A percentile compares a stretch with the other conserved stretches of the same genome.
Conservation (phyloP, 2,113 vertebrate species). For the Gavia stellata region DNA sequence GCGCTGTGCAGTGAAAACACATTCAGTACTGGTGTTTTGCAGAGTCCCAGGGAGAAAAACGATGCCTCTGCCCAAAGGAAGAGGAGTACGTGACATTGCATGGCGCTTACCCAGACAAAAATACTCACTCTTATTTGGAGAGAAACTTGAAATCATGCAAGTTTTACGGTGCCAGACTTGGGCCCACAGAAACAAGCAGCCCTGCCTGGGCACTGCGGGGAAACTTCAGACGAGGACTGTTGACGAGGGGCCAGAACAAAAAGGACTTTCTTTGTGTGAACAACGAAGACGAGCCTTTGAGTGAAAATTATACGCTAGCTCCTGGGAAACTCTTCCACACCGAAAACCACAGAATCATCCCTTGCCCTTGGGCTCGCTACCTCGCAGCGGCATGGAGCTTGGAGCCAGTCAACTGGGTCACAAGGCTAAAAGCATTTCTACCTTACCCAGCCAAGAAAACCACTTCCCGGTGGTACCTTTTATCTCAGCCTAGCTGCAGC, state of each 20-base stretch:
- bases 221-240: neutral
- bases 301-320: neutral
- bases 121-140: neutral
- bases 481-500: slow-evolving; percentile 38
- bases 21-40: neutral
- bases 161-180: neutral
- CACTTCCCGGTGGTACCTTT: slow-evolving; percentile 63
- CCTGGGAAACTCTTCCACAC: slow-evolving; percentile 29
- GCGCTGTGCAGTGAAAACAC: neutral
- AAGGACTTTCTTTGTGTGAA: neutral
- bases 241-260: neutral
- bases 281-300: neutral
- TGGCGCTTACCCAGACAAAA: neutral
- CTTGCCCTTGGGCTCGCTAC: neutral
- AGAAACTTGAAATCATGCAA: neutral
- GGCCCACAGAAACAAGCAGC: neutral
- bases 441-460: slow-evolving; percentile 61
- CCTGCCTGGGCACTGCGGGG: neutral
- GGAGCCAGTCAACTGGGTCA: slow-evolving; percentile 54
- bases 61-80: neutral
- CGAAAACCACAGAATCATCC: neutral
- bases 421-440: slow-evolving; percentile 53
- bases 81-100: neutral
- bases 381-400: neutral
- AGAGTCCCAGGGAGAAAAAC: neutral